Evolutionary conservation across 2,888 invertebrate genomes (phyloP).

Genomic region (Lydus trimaculatus): DNA sequence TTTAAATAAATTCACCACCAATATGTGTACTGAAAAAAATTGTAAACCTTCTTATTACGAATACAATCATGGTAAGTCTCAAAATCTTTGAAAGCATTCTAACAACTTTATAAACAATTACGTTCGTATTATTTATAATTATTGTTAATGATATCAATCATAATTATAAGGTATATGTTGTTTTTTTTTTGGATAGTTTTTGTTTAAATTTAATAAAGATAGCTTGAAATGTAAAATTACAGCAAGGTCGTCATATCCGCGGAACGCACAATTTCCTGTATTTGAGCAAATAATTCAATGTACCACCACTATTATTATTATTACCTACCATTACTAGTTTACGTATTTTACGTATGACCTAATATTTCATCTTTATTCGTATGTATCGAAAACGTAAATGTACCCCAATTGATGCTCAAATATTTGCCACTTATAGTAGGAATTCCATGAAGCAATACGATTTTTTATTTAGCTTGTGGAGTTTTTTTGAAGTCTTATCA

Average conservation of each 20-base stretch:
- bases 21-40: constrained; percentile 36
- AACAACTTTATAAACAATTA: neutral
- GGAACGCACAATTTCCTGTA: constrained; percentile 33
- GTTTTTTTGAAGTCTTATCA: too few relatives aligned
- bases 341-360: too few relatives aligned
- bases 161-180: neutral
- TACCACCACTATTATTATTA: too few relatives aligned
- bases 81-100: too few relatives aligned
- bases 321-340: too few relatives aligned
- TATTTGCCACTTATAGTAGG: too few relatives aligned
- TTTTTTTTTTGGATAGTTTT: too few relatives aligned
- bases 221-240: constrained; percentile 26
- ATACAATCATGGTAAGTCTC: constrained; percentile 36
- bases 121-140: neutral
- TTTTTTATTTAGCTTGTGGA: too few relatives aligned
- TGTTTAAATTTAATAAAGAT: constrained; percentile 11
- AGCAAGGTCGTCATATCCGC: constrained; percentile 36
- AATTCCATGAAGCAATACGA: too few relatives aligned
- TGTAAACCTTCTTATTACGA: constrained; percentile 36
- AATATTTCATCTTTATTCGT: too few relatives aligned
- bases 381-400: too few relatives aligned
- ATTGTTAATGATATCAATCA: neutral
- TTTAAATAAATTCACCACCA: constrained; percentile 14
- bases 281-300: neutral
- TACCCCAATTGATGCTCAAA: too few relatives aligned